These are phyloP conservation scores for Diogma glabrata DNA, from an alignment of 2,888 invertebrate species.

Conservation along the genomic window DNA sequence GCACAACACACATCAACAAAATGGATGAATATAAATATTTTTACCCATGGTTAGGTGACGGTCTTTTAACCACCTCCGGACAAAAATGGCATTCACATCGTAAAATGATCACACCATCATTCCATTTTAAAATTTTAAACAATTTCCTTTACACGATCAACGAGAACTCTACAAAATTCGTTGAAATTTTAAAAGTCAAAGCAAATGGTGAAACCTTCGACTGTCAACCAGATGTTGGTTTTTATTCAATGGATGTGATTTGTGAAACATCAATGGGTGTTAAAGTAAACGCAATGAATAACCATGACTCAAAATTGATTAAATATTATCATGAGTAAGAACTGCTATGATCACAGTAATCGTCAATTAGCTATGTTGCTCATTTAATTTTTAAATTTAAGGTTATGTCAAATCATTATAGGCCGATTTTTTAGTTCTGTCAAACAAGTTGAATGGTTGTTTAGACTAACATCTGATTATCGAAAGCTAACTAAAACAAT, in stretches of 20 bases:
- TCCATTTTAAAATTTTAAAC: constrained; percentile 41
- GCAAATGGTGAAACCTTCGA: constrained; percentile 33
- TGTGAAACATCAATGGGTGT: constrained; percentile 24
- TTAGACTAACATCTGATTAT: constrained; percentile 25
- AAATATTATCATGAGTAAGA: neutral
- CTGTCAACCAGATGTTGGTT: constrained; percentile 38
- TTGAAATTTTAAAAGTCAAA: constrained; percentile 26
- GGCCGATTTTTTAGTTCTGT: constrained; percentile 27
- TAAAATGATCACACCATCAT: constrained; percentile 42
- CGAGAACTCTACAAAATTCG: constrained; percentile 38
- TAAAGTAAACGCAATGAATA: neutral
- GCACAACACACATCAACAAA: constrained; percentile 38
- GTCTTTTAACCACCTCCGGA: constrained; percentile 37
- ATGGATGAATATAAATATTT: constrained; percentile 33
- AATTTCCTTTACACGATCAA: constrained; percentile 39
- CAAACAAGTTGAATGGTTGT: constrained; percentile 27
- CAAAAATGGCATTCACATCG: constrained; percentile 40
- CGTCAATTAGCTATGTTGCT: no score
- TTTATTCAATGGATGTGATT: constrained; percentile 40
- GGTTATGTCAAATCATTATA: constrained; percentile 26
- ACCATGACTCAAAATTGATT: neutral
- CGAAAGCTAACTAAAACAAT: constrained; percentile 27
- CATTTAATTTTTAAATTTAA: constrained; percentile 11
- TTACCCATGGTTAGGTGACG: constrained; percentile 39
- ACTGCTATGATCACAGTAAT: neutral